Percentiles rank a stretch among this genome's conserved stretches.
Evolutionary conservation across 2,797 vertebrate species (phyloP).

Genomic region (Premnoplex brunnescens): DNA sequence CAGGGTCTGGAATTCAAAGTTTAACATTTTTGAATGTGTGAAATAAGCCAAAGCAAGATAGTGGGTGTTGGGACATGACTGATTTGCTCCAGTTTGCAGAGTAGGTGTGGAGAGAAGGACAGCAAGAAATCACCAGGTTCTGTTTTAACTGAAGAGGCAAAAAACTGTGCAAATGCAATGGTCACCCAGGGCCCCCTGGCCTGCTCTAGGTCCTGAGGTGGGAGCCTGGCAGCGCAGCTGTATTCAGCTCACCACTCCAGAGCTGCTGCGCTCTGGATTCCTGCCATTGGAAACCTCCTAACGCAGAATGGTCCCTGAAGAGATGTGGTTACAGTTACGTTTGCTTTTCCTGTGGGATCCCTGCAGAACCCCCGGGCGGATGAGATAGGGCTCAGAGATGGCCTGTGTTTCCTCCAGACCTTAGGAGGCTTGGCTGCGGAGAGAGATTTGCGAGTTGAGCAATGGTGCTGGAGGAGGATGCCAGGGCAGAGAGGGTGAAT

Average conservation of each 20-base stretch:
- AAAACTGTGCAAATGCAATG: neutral
- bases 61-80: conserved; percentile 16
- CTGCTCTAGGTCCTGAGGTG: neutral
- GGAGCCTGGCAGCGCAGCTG: neutral
- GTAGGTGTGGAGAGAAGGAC: neutral
- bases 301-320: neutral
- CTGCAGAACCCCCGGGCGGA: neutral
- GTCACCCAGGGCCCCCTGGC: neutral
- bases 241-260: neutral
- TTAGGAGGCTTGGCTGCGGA: neutral
- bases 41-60: conserved; percentile 8
- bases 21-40: neutral
- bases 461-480: neutral
- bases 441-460: neutral
- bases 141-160: neutral
- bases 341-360: neutral
- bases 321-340: neutral
- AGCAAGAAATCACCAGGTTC: neutral
- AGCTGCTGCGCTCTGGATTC: neutral
- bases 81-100: neutral
- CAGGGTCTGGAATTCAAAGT: neutral
- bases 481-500: neutral
- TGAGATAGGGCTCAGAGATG: neutral
- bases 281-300: neutral
- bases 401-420: neutral